A percentile compares a stretch with the other conserved stretches of the same genome.
Conservation (phyloP, 2,888 invertebrate genomes). For the Perizoma affinitatum region DNA sequence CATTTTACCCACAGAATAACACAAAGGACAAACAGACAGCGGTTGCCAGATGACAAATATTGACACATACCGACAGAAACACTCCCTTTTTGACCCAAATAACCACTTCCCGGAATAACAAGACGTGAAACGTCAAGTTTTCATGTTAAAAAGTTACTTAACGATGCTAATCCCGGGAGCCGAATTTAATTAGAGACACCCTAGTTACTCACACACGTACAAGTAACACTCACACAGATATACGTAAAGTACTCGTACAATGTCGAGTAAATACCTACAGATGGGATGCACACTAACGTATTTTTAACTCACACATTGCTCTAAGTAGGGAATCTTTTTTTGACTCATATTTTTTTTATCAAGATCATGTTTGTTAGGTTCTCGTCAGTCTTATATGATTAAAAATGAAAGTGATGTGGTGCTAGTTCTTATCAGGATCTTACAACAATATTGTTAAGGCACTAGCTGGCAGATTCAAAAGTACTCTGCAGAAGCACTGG, state of each 20-base stretch:
- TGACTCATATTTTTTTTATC: conserved; percentile 6
- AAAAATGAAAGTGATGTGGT: too few relatives aligned
- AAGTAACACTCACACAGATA: background rate
- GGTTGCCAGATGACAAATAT: conserved; percentile 59
- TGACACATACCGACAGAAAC: conserved; percentile 55
- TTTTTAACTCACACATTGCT: too few relatives aligned
- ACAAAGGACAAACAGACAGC: conserved; percentile 30
- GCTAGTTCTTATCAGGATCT: too few relatives aligned
- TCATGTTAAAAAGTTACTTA: conserved; percentile 39
- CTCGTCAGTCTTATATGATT: too few relatives aligned
- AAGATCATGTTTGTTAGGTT: background rate
- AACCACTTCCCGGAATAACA: conserved; percentile 57
- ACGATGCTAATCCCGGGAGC: conserved; percentile 46
- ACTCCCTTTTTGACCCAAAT: conserved; percentile 65
- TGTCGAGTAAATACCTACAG: too few relatives aligned
- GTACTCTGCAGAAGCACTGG: too few relatives aligned
- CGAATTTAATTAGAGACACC: conserved; percentile 44
- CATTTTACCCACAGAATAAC: conserved; percentile 36
- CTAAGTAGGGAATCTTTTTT: background rate
- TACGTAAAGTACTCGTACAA: background rate
- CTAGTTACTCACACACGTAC: conserved; percentile 27
- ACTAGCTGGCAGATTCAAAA: too few relatives aligned
- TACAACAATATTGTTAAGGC: too few relatives aligned
- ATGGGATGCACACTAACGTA: too few relatives aligned
- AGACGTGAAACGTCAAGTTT: conserved; percentile 34